phyloP scores from a whole-genome alignment of 1,140 invertebrate genomes.

The Diplogasteroides magnus region DNA sequence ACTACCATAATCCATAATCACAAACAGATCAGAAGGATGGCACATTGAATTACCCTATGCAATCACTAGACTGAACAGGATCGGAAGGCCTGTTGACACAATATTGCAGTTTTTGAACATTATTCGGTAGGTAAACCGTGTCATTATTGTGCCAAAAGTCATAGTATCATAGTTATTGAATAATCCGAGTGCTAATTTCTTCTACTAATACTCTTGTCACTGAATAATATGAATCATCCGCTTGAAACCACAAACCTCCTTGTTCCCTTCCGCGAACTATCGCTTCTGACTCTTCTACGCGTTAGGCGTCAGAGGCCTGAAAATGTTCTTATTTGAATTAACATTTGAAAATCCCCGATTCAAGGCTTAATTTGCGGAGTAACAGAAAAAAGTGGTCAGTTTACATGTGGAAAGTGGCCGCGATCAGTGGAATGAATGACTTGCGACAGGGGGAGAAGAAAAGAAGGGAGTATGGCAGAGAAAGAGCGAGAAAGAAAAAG shows the following conservation, averaged over 20 bases:
- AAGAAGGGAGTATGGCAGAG: background rate
- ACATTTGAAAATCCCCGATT: conserved; percentile 6
- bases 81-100: background rate
- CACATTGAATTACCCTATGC: background rate
- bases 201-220: no score
- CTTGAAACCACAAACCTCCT: no score
- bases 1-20: background rate
- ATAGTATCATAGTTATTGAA: no score
- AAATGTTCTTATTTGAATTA: background rate
- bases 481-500: conserved; percentile 6
- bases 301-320: background rate
- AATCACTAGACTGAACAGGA: background rate
- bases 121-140: conserved; percentile 1
- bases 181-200: no score
- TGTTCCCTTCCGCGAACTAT: no score
- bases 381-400: conserved; percentile 7
- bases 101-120: background rate
- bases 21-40: background rate
- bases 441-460: background rate
- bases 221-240: no score
- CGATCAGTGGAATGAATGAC: background rate
- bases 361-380: no score
- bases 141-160: no score
- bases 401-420: conserved; percentile 1
- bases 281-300: no score